Conservation (phyloP, 2,888 invertebrate genomes). For the Eretmocerus hayati region DNA sequence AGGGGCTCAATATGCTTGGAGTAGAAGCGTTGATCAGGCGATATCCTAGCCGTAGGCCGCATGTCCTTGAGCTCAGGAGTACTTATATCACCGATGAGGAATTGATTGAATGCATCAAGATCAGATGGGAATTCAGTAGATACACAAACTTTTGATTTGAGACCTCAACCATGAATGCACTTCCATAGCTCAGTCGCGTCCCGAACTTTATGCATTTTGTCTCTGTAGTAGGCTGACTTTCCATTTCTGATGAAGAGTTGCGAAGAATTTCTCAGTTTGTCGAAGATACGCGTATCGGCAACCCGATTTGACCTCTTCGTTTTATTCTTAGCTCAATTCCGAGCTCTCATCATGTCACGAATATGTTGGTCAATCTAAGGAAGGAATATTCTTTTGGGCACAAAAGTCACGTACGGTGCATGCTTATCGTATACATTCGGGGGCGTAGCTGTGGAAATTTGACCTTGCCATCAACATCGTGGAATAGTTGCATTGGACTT, state of each 20-base stretch:
- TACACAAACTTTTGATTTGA: background rate
- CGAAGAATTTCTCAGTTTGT: background rate
- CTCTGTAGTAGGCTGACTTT: background rate
- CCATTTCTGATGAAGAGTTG: background rate
- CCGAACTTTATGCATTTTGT: background rate
- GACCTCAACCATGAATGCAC: background rate
- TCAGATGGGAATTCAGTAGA: background rate
- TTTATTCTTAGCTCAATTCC: background rate
- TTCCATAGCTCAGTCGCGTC: background rate
- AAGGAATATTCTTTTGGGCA: background rate
- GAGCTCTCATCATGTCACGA: background rate
- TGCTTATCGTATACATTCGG: background rate
- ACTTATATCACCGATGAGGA: background rate
- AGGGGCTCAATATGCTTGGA: background rate
- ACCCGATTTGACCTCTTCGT: background rate
- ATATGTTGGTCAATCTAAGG: background rate
- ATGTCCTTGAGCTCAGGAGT: background rate
- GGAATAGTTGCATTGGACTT: background rate
- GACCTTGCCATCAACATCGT: background rate
- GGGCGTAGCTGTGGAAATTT: background rate
- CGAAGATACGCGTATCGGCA: background rate
- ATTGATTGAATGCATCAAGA: background rate
- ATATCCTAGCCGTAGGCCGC: background rate
- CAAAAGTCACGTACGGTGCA: background rate
- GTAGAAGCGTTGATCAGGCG: background rate